Base-by-base conservation (phyloP, 2,888 invertebrate genomes). In the Heliothis peltigera region DNA sequence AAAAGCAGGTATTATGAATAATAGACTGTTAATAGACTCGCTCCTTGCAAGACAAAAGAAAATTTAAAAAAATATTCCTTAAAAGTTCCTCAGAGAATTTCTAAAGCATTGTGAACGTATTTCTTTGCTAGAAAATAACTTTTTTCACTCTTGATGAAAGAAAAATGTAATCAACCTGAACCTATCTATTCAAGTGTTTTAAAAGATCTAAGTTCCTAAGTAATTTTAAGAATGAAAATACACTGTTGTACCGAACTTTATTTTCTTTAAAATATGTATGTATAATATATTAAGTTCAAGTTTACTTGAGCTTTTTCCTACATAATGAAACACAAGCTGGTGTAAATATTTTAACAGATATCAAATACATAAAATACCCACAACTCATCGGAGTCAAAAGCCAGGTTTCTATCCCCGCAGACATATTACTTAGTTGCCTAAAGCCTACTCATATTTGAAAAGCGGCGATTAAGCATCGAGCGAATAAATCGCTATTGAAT, bases 401-500 rank as follows among this genome's bases (percentile, higher is more conserved):
- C 32, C 22, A 35, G 51, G 56, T 48, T 64, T 77, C 86, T 84
- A 86, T 81, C 75, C 78, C 80, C 75, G 59, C 70, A 76, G 83
- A 78, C 80, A 79, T 84, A 85, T 85, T 84, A 64, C 67, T 49
- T 65, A 85, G 76, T 70, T 79, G 76, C 80, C 80, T 84, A 85
- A 85, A 87, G 87, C 83, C 83, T 84, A 82, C 85, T 88, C 83
- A 85, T 83, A 84, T 85, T 87, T 86, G 84, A 86, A 87, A 87
- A 89, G 86, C 84, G 70, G 80, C 86, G 84, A 88, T 89, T 86
- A 86, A 87, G 86, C 84, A 80, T 81, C 77, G 74, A 77, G 65
- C 71, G 83, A 85, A 87, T 89, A 89, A 89, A 91, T 91, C 87
- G 89, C 87, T 89, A 89, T 91, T 91, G 86, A 92, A 91, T 91